A percentile compares a stretch with the other conserved stretches of the same genome.
Conservation (phyloP, 2,888 invertebrate species). For the Spilarctia lutea region DNA sequence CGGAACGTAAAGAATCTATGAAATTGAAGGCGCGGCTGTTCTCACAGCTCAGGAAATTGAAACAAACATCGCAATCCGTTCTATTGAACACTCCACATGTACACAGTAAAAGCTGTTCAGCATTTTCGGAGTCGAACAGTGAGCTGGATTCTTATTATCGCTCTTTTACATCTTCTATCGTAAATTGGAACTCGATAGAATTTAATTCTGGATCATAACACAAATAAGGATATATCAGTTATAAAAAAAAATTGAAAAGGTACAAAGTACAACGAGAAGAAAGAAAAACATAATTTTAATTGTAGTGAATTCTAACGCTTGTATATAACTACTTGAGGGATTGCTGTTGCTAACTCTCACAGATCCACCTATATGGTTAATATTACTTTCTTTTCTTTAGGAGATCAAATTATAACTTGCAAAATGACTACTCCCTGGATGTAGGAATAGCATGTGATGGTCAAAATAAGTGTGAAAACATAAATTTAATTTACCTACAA, state of each 20-base stretch:
- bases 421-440: not conserved
- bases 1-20: constrained; percentile 56
- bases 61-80: constrained; percentile 81
- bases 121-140: constrained; percentile 32
- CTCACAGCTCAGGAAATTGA: constrained; percentile 77
- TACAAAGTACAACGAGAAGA: not conserved
- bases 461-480: not conserved
- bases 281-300: not conserved
- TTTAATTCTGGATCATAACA: constrained; percentile 24
- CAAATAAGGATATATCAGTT: not conserved
- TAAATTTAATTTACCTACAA: not conserved
- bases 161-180: constrained; percentile 29
- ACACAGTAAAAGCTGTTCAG: constrained; percentile 56
- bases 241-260: not conserved
- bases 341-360: not conserved
- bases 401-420: not conserved
- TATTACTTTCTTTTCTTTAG: not conserved
- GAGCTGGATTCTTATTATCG: constrained; percentile 38
- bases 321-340: not conserved
- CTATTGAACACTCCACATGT: constrained; percentile 58
- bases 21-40: constrained; percentile 66
- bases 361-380: not conserved
- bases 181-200: constrained; percentile 35
- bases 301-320: not conserved
- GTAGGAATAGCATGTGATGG: not conserved